Evolutionary conservation across 2,888 invertebrate genomes (phyloP).

Genomic region (Stenotaenia linearis): DNA sequence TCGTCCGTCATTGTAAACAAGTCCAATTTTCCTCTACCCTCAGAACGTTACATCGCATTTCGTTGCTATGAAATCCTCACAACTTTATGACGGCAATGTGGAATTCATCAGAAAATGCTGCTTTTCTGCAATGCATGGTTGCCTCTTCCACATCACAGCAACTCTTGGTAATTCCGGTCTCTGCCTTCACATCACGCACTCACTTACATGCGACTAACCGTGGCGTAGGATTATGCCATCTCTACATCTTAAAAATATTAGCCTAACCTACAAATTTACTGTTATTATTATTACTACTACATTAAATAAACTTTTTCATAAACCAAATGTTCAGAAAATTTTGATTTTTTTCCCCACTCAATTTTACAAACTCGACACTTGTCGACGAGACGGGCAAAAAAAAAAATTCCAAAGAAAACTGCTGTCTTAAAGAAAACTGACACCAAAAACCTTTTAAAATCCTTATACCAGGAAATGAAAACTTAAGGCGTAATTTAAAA

Average conservation of each 20-base stretch:
- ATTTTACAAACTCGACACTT: background rate
- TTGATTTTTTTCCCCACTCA: background rate
- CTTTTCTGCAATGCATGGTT: slow-evolving; percentile 11
- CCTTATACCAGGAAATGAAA: background rate
- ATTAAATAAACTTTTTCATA: background rate
- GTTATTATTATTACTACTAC: background rate
- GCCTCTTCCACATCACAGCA: slow-evolving; percentile 2
- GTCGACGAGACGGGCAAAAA: background rate
- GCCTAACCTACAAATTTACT: background rate
- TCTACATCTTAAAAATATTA: background rate
- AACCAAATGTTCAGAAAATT: background rate
- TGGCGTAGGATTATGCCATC: background rate
- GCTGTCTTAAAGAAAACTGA: background rate
- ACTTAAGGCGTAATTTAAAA: background rate
- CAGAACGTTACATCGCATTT: background rate
- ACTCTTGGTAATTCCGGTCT: slow-evolving; percentile 15
- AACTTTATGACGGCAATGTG: slow-evolving; percentile 2
- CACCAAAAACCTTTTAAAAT: slow-evolving; percentile 1
- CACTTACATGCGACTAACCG: background rate
- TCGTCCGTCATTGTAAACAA: background rate
- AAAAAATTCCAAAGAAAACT: background rate
- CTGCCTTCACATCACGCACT: slow-evolving; percentile 4
- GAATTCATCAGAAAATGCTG: background rate
- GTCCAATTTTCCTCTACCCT: background rate
- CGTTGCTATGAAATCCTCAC: background rate